phyloP scores from a whole-genome alignment of 2,888 invertebrate genomes.

The Arge pagana region DNA sequence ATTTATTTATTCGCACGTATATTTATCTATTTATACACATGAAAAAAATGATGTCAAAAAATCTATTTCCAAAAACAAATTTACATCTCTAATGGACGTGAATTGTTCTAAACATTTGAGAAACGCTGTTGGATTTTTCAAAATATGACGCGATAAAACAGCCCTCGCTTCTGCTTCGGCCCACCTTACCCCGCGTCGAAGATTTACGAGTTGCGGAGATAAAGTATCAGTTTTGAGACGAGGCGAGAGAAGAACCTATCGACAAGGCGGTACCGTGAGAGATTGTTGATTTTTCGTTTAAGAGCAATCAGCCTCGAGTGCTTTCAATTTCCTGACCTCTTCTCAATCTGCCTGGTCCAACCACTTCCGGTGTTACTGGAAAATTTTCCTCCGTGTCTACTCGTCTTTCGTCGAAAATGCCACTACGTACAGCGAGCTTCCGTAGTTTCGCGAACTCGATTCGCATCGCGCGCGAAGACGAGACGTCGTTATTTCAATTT shows the following conservation, averaged over 20 bases:
- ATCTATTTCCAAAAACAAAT: neutral
- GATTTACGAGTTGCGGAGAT: neutral
- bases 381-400: constrained; percentile 9
- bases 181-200: neutral
- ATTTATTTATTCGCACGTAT: too few relatives aligned
- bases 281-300: constrained; percentile 3
- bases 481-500: constrained; percentile 19
- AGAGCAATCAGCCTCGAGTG: constrained; percentile 14
- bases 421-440: constrained; percentile 1
- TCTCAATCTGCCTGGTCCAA: constrained; percentile 20
- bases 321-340: constrained; percentile 21
- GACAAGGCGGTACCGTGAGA: neutral
- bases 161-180: neutral
- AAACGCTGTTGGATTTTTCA: too few relatives aligned
- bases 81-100: too few relatives aligned
- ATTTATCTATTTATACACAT: too few relatives aligned
- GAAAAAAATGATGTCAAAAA: too few relatives aligned
- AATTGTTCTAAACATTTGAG: too few relatives aligned
- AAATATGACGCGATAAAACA: neutral
- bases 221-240: neutral
- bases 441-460: constrained; percentile 5
- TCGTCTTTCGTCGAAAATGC: too few relatives aligned
- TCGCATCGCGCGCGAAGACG: constrained; percentile 12
- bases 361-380: constrained; percentile 18
- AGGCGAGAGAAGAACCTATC: neutral